phyloP scores from a whole-genome alignment of 2,113 vertebrate species.

The Pimephales promelas region DNA sequence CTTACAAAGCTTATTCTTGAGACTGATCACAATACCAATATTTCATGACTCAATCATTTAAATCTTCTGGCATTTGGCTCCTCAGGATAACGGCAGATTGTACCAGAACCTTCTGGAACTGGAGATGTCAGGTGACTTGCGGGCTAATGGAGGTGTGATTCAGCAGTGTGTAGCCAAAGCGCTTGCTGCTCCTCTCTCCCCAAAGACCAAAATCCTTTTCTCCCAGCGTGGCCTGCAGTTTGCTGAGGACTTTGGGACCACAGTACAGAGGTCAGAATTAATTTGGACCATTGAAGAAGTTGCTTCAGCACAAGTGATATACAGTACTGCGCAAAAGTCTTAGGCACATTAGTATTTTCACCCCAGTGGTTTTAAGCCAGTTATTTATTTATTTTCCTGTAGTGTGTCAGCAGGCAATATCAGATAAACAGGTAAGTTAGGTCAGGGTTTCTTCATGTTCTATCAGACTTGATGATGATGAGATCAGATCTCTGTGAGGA shows the following conservation, averaged over 20 bases:
- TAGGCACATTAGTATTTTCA: too few species aligned
- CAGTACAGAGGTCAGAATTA: conserved; percentile 75
- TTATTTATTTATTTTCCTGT: too few species aligned
- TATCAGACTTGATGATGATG: too few species aligned
- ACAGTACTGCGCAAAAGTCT: too few species aligned
- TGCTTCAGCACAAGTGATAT: background rate
- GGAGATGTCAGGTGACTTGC: conserved; percentile 76
- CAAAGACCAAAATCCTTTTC: conserved; percentile 78
- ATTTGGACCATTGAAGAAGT: background rate
- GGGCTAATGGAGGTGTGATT: conserved; percentile 73
- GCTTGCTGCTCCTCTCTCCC: conserved; percentile 75
- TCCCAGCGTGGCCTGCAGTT: conserved; percentile 84
- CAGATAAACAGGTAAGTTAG: too few species aligned
- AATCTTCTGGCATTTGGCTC: background rate
- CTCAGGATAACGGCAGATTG: conserved; percentile 80
- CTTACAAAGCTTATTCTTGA: background rate
- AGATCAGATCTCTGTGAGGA: too few species aligned
- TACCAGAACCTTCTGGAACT: conserved; percentile 83
- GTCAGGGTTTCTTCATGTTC: too few species aligned
- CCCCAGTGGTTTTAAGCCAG: too few species aligned
- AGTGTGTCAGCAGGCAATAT: too few species aligned
- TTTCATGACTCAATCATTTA: background rate
- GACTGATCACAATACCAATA: background rate
- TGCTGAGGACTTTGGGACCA: conserved; percentile 81
- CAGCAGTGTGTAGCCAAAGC: conserved; percentile 81